Evolutionary conservation across 2,113 vertebrate genomes (phyloP).

Genomic region (Cyprinus carpio): DNA sequence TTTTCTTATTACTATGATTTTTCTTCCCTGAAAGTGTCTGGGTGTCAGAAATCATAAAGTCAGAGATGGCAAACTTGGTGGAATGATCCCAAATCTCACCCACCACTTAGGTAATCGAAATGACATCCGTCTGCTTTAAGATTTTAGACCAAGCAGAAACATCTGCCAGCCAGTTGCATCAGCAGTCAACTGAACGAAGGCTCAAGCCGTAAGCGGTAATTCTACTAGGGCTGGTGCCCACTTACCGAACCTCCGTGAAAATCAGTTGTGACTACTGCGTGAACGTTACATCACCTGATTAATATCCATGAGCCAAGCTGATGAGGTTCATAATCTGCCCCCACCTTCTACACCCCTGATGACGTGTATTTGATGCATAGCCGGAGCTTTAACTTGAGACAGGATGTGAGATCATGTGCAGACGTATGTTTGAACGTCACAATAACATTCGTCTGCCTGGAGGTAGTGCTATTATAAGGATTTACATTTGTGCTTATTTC

Average conservation of each 20-base stretch:
- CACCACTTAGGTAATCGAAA: conserved; percentile 17
- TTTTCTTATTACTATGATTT: neutral
- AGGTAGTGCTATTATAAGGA: neutral
- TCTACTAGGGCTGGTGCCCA: neutral
- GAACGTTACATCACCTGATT: conserved; percentile 8
- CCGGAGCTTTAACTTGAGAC: neutral
- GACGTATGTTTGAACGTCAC: neutral
- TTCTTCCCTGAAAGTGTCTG: neutral
- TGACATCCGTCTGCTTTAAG: conserved; percentile 17
- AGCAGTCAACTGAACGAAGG: conserved; percentile 2
- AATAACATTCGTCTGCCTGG: neutral
- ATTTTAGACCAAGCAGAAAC: conserved; percentile 29
- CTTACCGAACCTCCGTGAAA: neutral
- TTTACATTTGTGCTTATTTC: neutral
- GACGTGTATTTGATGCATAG: neutral
- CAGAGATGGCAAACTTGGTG: conserved; percentile 24
- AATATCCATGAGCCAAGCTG: neutral
- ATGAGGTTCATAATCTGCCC: neutral
- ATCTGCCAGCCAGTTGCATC: conserved; percentile 18
- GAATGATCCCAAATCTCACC: conserved; percentile 25
- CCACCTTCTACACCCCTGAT: neutral
- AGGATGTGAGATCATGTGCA: neutral
- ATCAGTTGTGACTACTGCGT: neutral
- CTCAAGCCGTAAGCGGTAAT: neutral
- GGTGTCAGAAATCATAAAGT: conserved; percentile 18